Evolutionary conservation across 2,888 invertebrate genomes (phyloP).

Genomic region (Barypeithes pellucidus): DNA sequence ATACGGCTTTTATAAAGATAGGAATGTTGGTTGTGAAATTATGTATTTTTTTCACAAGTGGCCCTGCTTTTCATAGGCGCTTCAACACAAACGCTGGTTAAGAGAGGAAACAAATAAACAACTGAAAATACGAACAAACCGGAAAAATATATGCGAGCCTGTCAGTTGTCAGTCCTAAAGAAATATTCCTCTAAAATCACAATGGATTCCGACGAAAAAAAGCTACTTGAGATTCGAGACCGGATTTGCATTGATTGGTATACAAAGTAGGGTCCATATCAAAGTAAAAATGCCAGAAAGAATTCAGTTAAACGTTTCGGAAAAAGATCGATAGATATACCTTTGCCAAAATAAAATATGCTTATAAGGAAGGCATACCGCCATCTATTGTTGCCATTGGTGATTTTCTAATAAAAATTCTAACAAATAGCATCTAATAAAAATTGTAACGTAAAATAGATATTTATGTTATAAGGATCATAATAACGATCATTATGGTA

Average conservation of each 20-base stretch:
- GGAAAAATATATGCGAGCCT: slow-evolving; percentile 5
- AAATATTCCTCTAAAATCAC: slow-evolving; percentile 21
- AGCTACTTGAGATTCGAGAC: slow-evolving; percentile 5
- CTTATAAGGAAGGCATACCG: too few relatives aligned
- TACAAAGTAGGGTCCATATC: slow-evolving; percentile 19
- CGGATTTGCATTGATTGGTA: slow-evolving; percentile 31
- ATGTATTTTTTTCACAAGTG: too few relatives aligned
- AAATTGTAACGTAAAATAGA: too few relatives aligned
- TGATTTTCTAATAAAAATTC: too few relatives aligned
- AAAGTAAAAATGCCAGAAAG: slow-evolving; percentile 3
- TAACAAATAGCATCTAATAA: not conserved
- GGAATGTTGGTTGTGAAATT: too few relatives aligned
- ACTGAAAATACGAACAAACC: not conserved
- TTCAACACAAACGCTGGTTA: too few relatives aligned
- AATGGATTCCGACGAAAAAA: slow-evolving; percentile 15
- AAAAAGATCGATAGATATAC: not conserved
- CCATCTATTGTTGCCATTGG: too few relatives aligned
- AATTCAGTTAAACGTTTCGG: not conserved
- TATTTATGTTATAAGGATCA: too few relatives aligned
- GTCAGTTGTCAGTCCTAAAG: slow-evolving; percentile 14
- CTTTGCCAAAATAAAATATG: too few relatives aligned
- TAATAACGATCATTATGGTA: too few relatives aligned
- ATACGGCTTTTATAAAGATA: too few relatives aligned
- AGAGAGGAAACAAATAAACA: not conserved
- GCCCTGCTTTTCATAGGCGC: too few relatives aligned